These are phyloP conservation scores for Eleginops maclovinus DNA, from an alignment of 2,113 vertebrate genomes.

Conservation along the genomic window DNA sequence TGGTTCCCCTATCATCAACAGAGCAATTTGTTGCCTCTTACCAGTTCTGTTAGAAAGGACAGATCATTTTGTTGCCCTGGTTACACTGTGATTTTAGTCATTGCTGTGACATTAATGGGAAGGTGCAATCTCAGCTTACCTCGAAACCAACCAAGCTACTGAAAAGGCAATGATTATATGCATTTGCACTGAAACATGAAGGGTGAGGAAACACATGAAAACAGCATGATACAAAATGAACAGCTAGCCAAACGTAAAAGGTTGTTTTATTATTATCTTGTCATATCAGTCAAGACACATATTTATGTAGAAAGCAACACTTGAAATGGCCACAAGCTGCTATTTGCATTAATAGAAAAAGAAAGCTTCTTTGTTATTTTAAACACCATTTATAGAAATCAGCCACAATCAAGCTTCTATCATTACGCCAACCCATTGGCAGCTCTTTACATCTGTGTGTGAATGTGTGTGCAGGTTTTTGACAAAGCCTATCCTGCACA, in stretches of 20 bases:
- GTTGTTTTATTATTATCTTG: conserved; percentile 11
- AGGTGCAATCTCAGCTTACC: conserved; percentile 15
- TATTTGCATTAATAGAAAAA: conserved; percentile 3
- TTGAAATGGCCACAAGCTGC: conserved; percentile 13
- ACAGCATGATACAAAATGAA: conserved; percentile 26
- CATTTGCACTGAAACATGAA: conserved; percentile 14
- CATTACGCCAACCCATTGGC: conserved; percentile 43
- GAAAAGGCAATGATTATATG: background rate
- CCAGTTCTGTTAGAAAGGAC: conserved; percentile 24
- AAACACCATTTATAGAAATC: conserved; percentile 24
- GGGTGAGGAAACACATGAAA: conserved; percentile 1
- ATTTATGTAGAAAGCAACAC: conserved; percentile 14
- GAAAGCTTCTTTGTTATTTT: conserved; percentile 18
- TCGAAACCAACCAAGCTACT: background rate
- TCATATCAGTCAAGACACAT: background rate
- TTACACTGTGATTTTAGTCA: conserved; percentile 28
- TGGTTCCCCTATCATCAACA: conserved; percentile 25
- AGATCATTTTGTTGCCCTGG: conserved; percentile 38
- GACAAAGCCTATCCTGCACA: conserved; percentile 10
- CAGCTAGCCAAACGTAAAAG: conserved; percentile 13
- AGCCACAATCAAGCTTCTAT: conserved; percentile 31
- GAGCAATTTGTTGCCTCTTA: conserved; percentile 49
- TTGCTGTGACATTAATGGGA: conserved; percentile 72
- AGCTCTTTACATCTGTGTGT: conserved; percentile 30
- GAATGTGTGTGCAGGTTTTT: conserved; percentile 5